Base-by-base conservation (phyloP, 2,797 vertebrate species). In the Ara ararauna region DNA sequence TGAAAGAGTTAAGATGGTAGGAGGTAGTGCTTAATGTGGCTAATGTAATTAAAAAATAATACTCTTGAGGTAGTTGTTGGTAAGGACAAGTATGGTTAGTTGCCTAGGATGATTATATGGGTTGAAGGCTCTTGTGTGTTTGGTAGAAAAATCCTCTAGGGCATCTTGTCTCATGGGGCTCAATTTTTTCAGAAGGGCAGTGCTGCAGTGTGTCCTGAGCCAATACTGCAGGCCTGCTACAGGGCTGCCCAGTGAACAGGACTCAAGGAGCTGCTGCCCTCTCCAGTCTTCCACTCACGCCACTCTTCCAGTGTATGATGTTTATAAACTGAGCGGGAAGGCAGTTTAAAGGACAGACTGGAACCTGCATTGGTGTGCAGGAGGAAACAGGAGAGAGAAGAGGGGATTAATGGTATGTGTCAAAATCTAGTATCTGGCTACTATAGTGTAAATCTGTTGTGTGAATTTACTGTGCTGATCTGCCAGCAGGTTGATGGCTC, bases 231-330 rank as follows among this genome's bases (percentile, higher is more conserved):
- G 70, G 51, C 61, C 26, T 60, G n/a, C 14, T 30, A 50, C 50
- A 51, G 54, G 54, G 19, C 77, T n/a, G 3, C 34, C 22, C 7
- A 3, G 0, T 0, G 5, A 62, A 71, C 38, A 42, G 74, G 58
- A 17, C 42, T 79, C 67, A 40, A 50, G 75, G 64, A 53, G 23
- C 27, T 2, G 2, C 34, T 65, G 61, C 34, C 20, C 34, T 64
- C 16, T 11, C 5, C 8, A 64, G n/a, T 42, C 6, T 16, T 68
- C 32, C 8, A 27, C 23, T 23, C 4, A 0, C 1, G 0, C 13
- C 53, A 74, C 12, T 64, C 23, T 53, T 62, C 9, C 26, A n/a
- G 60, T 12, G 1, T 10, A 29, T 44, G 54, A 24, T 50, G 10
- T 38, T 83, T 45, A 29, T 54, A 40, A 48, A 44, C 23, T 19